These are phyloP conservation scores for Spea multiplicata DNA, from an alignment of 2,113 vertebrate species.

Conservation along the genomic window DNA sequence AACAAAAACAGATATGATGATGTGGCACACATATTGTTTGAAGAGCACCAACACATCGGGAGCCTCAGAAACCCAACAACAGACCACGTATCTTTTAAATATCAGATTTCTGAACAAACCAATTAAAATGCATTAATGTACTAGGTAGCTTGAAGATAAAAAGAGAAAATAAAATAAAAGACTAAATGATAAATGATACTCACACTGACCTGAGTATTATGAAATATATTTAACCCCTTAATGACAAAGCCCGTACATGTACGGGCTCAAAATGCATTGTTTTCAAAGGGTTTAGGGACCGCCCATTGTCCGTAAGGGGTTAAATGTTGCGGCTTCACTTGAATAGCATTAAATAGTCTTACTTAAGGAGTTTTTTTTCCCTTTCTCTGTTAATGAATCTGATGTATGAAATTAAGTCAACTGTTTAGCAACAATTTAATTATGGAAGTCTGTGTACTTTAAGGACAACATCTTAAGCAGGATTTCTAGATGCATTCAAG, in stretches of 20 bases:
- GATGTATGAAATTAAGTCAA: conserved; percentile 33
- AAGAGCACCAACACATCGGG: too few species aligned
- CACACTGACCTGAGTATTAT: conserved; percentile 2
- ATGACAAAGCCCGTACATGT: too few species aligned
- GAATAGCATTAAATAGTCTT: background rate
- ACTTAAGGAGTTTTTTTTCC: background rate
- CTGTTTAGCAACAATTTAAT: conserved; percentile 44
- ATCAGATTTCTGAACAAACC: too few species aligned
- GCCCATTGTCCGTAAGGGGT: too few species aligned
- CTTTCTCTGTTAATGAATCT: conserved; percentile 33
- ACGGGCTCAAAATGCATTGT: too few species aligned
- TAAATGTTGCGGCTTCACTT: background rate
- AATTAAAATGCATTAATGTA: background rate
- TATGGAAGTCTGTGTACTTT: conserved; percentile 35
- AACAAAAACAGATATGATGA: too few species aligned
- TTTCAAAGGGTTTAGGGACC: too few species aligned
- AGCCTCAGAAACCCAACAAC: too few species aligned
- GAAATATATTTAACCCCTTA: background rate
- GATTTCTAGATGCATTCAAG: conserved; percentile 14
- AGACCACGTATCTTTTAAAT: too few species aligned
- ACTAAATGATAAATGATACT: conserved; percentile 11
- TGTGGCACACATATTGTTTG: too few species aligned
- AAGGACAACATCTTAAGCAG: conserved; percentile 36
- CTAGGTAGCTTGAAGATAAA: background rate
- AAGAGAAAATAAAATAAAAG: conserved; percentile 1